A percentile compares a stretch with the other conserved stretches of the same genome.
phyloP scores from a whole-genome alignment of 2,113 vertebrate genomes.

The Scatophagus argus region DNA sequence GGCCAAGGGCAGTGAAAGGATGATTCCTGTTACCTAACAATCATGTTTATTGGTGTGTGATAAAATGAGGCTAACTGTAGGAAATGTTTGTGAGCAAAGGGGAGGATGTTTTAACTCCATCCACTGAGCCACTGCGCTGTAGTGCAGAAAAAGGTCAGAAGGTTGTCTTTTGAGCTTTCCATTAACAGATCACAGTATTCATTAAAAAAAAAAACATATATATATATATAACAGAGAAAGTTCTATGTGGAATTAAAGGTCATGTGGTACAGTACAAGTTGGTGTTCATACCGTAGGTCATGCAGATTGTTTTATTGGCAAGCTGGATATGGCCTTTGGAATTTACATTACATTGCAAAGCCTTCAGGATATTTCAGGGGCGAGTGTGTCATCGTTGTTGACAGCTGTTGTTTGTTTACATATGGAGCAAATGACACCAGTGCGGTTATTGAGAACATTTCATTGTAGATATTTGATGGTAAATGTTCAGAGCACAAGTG shows the following conservation, averaged over 20 bases:
- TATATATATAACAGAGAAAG: background rate
- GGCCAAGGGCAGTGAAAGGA: constrained; percentile 16
- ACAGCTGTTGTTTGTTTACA: constrained; percentile 23
- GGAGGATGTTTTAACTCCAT: background rate
- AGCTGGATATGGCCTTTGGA: background rate
- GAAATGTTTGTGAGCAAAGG: background rate
- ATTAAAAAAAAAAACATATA: background rate
- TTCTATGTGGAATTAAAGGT: background rate
- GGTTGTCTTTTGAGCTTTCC: background rate
- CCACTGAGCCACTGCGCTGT: background rate
- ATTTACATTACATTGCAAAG: background rate
- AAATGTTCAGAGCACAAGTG: background rate
- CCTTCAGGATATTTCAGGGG: constrained; percentile 4
- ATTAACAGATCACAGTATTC: constrained; percentile 9
- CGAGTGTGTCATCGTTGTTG: constrained; percentile 19
- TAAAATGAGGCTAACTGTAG: constrained; percentile 4
- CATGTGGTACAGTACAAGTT: background rate
- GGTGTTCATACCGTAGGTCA: background rate
- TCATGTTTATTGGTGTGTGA: background rate
- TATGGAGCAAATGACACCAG: background rate
- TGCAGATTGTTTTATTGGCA: background rate
- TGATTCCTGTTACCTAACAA: constrained; percentile 2
- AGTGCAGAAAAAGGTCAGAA: background rate
- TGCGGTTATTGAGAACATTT: background rate
- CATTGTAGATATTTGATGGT: background rate